A percentile compares a stretch with the other conserved stretches of the same genome.
Conservation (phyloP, 2,113 vertebrate genomes). For the Capra hircus region DNA sequence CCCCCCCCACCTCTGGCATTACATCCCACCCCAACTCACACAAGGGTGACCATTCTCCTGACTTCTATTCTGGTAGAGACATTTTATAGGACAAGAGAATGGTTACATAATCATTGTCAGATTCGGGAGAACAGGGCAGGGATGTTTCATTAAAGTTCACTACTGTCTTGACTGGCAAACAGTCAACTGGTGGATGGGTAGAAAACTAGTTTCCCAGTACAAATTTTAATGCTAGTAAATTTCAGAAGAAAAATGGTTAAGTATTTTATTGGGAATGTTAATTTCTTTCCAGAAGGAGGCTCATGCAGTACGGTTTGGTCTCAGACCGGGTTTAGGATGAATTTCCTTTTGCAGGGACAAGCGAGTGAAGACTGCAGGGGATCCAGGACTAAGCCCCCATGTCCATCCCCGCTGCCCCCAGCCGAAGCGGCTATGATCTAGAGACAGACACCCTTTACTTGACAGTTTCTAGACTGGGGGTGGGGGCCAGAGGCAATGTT, state of each 20-base stretch:
- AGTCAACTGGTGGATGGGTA: background rate
- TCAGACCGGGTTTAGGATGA: background rate
- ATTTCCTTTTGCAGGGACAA: background rate
- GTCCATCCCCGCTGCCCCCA: background rate
- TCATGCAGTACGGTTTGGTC: background rate
- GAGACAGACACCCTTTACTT: background rate
- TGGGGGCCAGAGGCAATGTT: background rate
- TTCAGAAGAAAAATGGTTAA: background rate
- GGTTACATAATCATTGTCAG: background rate
- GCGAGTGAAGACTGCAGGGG: background rate
- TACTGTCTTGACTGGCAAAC: background rate
- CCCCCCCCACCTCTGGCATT: background rate
- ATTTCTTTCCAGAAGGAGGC: background rate
- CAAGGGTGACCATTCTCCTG: background rate
- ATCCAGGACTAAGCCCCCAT: background rate
- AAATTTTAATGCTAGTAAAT: background rate
- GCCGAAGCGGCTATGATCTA: background rate
- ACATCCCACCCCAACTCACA: background rate
- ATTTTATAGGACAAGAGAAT: background rate
- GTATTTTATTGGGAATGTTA: background rate
- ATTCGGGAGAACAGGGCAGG: rapidly evolving
- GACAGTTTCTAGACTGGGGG: background rate
- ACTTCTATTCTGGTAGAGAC: background rate
- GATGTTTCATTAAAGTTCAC: background rate
- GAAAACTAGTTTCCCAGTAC: background rate